phyloP scores from a whole-genome alignment of 2,797 vertebrate species.

The Australoheros facetus region DNA sequence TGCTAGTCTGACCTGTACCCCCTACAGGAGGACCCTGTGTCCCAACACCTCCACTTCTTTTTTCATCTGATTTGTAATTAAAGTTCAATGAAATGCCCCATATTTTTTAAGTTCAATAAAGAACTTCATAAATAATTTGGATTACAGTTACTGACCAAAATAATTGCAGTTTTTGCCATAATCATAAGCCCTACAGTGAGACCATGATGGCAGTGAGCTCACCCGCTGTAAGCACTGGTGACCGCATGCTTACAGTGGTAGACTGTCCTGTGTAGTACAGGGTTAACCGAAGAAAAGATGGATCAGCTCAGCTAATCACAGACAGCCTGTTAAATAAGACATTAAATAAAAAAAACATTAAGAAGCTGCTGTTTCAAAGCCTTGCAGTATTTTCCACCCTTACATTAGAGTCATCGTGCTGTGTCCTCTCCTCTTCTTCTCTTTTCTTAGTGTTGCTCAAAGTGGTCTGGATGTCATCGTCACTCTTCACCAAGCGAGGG shows the following conservation, averaged over 20 bases:
- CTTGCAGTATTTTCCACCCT: constrained; percentile 38
- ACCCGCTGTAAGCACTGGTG: too few relatives aligned
- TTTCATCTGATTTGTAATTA: neutral
- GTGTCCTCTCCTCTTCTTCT: constrained; percentile 88
- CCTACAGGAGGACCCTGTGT: too few relatives aligned
- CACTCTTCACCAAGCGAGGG: constrained; percentile 82
- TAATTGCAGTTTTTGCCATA: too few relatives aligned
- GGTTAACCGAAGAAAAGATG: neutral
- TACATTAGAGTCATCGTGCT: constrained; percentile 93
- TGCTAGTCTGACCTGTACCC: too few relatives aligned
- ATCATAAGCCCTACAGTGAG: too few relatives aligned
- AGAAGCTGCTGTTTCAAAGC: neutral
- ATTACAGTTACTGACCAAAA: too few relatives aligned
- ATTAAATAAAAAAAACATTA: neutral
- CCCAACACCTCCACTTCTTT: too few relatives aligned
- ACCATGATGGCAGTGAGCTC: too few relatives aligned
- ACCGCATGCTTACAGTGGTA: too few relatives aligned
- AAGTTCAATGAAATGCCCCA: neutral
- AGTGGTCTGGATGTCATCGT: constrained; percentile 79
- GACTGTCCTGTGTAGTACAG: too few relatives aligned
- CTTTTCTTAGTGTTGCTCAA: constrained; percentile 79
- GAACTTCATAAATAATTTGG: neutral
- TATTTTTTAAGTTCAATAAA: neutral
- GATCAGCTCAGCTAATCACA: neutral
- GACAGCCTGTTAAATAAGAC: neutral